phyloP scores from a whole-genome alignment of 2,113 vertebrate genomes.

The Charina bottae region DNA sequence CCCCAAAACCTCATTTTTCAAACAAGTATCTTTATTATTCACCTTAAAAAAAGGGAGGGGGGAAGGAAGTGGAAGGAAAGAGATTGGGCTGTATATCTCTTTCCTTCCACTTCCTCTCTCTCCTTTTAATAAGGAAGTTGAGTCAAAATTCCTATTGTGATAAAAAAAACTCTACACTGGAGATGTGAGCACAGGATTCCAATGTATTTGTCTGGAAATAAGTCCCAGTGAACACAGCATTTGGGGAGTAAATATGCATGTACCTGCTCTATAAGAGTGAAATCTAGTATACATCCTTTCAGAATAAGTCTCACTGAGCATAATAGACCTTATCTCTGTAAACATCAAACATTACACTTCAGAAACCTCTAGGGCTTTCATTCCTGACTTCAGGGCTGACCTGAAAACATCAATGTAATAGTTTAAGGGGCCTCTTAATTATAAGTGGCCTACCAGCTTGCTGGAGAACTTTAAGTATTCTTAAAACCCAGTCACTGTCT shows the following conservation, averaged over 20 bases:
- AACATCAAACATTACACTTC: not conserved
- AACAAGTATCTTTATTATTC: conserved; percentile 50
- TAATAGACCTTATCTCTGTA: not conserved
- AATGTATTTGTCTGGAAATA: not conserved
- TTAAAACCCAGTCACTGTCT: not conserved
- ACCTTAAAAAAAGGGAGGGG: not conserved
- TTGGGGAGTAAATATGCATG: not conserved
- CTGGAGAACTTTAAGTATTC: not conserved
- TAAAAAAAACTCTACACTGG: not conserved
- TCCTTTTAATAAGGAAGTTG: not conserved
- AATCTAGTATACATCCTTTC: not conserved
- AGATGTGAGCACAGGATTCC: not conserved
- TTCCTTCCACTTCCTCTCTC: not conserved
- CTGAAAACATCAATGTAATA: not conserved
- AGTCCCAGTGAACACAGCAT: not conserved
- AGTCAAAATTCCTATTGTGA: not conserved
- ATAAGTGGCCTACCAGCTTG: not conserved
- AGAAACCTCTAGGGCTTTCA: not conserved
- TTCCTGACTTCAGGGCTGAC: not conserved
- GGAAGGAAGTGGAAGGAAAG: not conserved
- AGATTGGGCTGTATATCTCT: not conserved
- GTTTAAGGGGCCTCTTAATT: conserved; percentile 5
- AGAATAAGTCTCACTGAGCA: not conserved
- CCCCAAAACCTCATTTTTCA: conserved; percentile 51
- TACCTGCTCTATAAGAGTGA: not conserved